Base-by-base conservation (phyloP, 2,888 invertebrate species). In the Leucophenga maculata region DNA sequence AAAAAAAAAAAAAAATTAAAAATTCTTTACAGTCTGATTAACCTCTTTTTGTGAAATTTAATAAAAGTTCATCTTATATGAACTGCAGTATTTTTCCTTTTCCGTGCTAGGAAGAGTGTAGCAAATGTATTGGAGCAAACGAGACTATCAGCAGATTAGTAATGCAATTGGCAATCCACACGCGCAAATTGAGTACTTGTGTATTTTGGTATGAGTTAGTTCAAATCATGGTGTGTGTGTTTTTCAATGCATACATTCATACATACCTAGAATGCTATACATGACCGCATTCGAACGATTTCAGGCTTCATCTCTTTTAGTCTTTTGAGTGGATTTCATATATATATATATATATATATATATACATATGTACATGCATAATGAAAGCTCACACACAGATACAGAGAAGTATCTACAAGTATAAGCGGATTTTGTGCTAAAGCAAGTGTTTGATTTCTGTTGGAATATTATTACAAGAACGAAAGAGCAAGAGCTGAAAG, bases 401-500 rank as follows among this genome's bases (percentile, higher is more conserved):
- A 3, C 26, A 3, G 26, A 26, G 26, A 26, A 26, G 2, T 26
- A 26, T 26, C 26, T 26, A 26, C 26, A 26, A 55, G 55, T 22
- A n/a, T 55, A 55, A 55, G 55, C 20, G 55, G 55, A 55, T 55
- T 55, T 55, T 55, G 26, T 55, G 55, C 26, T 55, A 8, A 46
- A 46, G 46, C 46, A 46, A 46, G 46, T 46, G 55, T 22, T 55
- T 55, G 3, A 55, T 55, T 55, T 20, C 13, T 55, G 9, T 22
- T 26, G 2, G 46, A 13, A 14, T 46, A 44, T 44, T 44, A 13
- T 6, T n/a, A n/a, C 44, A 44, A 9, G 8, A 44, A 13, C 8
- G 46, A 46, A 46, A n/a, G 46, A 46, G 14, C 2, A 13, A 8
- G 2, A 46, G 2, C 1, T 46, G 46, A 8, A 8, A n/a, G 46